phyloP scores from a whole-genome alignment of 1,140 invertebrate genomes.

The Heliconius congener region DNA sequence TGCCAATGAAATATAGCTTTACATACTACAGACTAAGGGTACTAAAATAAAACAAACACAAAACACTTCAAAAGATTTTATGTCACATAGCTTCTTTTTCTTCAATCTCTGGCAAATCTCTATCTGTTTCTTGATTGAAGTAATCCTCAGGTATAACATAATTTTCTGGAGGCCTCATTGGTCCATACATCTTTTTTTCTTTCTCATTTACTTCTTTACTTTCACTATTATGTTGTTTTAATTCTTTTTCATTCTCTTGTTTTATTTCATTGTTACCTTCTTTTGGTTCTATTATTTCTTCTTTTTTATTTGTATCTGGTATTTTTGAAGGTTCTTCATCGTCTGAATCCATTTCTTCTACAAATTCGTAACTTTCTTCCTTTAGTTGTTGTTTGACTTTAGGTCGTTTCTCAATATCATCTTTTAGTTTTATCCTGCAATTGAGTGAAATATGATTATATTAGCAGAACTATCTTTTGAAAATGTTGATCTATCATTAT shows the following conservation, averaged over 20 bases:
- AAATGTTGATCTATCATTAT: too few relatives aligned
- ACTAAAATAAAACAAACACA: constrained; percentile 13
- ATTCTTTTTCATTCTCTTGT: constrained; percentile 15
- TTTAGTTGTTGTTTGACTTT: constrained; percentile 52
- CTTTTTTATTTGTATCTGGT: constrained; percentile 15
- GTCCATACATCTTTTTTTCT: constrained; percentile 63
- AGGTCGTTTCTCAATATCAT: constrained; percentile 54
- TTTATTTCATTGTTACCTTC: constrained; percentile 29
- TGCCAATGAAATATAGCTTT: too few relatives aligned
- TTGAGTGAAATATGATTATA: too few relatives aligned
- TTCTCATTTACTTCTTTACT: constrained; percentile 24
- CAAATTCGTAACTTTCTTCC: constrained; percentile 64
- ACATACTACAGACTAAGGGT: too few relatives aligned
- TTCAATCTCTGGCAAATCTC: constrained; percentile 75
- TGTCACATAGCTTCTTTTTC: constrained; percentile 51
- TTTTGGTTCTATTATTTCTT: constrained; percentile 30
- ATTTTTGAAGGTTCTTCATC: constrained; percentile 51
- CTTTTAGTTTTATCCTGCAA: constrained; percentile 66
- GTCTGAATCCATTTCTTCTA: constrained; percentile 78
- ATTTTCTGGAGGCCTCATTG: constrained; percentile 76
- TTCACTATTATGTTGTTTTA: constrained; percentile 29
- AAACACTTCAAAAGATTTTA: not conserved
- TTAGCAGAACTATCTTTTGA: too few relatives aligned
- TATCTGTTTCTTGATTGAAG: constrained; percentile 70
- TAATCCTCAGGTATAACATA: constrained; percentile 75